Percentiles rank a stretch among this genome's conserved stretches.
phyloP scores from a whole-genome alignment of 2,113 vertebrate species.

The Hemiprocne comata region DNA sequence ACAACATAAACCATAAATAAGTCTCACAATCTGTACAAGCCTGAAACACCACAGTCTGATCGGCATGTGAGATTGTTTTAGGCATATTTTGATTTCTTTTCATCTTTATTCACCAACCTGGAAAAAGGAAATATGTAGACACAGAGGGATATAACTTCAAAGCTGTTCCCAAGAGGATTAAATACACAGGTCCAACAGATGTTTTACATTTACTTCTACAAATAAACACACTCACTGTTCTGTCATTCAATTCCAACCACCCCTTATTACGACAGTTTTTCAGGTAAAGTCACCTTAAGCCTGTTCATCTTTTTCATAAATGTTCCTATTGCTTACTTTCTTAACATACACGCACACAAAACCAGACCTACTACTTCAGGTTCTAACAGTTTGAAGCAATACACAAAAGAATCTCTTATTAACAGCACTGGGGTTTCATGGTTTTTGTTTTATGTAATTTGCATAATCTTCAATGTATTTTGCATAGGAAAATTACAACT shows the following conservation, averaged over 20 bases:
- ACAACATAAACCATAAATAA: constrained; percentile 48
- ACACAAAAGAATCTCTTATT: background rate
- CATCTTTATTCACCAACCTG: constrained; percentile 32
- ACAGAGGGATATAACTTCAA: constrained; percentile 25
- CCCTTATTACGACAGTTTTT: background rate
- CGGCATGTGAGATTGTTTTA: background rate
- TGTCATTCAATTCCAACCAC: constrained; percentile 26
- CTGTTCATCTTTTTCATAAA: background rate
- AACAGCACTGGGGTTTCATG: background rate
- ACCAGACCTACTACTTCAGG: background rate
- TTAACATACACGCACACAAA: background rate
- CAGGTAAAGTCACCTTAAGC: constrained; percentile 19
- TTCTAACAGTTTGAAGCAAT: background rate
- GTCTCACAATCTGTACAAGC: background rate
- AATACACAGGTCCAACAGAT: constrained; percentile 1
- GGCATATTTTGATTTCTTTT: constrained; percentile 34
- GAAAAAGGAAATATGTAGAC: background rate
- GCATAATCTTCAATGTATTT: background rate
- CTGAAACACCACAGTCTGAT: background rate
- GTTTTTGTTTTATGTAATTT: background rate
- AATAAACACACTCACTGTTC: constrained; percentile 22
- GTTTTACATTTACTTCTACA: constrained; percentile 57
- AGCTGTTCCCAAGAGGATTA: constrained; percentile 29
- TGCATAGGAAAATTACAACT: background rate
- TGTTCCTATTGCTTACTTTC: background rate